These are phyloP conservation scores for Eretmocerus hayati DNA, from an alignment of 2,888 invertebrate species.

Conservation along the genomic window DNA sequence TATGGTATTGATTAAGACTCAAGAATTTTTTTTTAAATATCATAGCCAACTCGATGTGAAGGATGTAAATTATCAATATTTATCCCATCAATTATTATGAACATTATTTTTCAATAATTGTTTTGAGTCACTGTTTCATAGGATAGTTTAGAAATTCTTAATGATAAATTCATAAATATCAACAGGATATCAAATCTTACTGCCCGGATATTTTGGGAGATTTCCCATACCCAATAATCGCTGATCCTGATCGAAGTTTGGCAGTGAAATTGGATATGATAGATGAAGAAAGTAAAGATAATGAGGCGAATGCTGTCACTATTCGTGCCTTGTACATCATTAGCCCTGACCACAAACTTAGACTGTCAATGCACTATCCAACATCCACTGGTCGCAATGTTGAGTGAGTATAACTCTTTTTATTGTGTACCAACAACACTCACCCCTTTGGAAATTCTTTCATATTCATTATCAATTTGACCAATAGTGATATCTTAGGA, in stretches of 20 bases:
- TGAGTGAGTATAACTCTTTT: slow-evolving; percentile 64
- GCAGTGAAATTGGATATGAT: slow-evolving; percentile 73
- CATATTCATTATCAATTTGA: too few species aligned
- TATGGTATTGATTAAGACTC: too few species aligned
- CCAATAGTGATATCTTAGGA: too few species aligned
- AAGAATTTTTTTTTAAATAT: too few species aligned
- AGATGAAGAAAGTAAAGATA: slow-evolving; percentile 64
- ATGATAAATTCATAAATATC: slow-evolving; percentile 7
- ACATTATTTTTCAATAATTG: too few species aligned
- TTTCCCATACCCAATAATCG: slow-evolving; percentile 77
- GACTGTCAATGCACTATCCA: slow-evolving; percentile 77
- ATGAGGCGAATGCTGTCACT: slow-evolving; percentile 61
- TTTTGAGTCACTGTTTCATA: too few species aligned
- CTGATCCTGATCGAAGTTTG: slow-evolving; percentile 65
- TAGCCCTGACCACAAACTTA: slow-evolving; percentile 71
- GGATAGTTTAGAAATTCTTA: too few species aligned
- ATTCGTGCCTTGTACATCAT: slow-evolving; percentile 73
- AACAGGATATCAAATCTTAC: slow-evolving; percentile 61
- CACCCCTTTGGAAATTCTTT: too few species aligned
- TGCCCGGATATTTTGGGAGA: slow-evolving; percentile 63
- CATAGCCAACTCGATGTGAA: too few species aligned
- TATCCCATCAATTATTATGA: too few species aligned
- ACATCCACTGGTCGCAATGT: slow-evolving; percentile 81
- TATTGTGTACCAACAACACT: too few species aligned
- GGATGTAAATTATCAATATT: too few species aligned